Conservation (phyloP, 2,113 vertebrate genomes). For the Hystrix brachyura region DNA sequence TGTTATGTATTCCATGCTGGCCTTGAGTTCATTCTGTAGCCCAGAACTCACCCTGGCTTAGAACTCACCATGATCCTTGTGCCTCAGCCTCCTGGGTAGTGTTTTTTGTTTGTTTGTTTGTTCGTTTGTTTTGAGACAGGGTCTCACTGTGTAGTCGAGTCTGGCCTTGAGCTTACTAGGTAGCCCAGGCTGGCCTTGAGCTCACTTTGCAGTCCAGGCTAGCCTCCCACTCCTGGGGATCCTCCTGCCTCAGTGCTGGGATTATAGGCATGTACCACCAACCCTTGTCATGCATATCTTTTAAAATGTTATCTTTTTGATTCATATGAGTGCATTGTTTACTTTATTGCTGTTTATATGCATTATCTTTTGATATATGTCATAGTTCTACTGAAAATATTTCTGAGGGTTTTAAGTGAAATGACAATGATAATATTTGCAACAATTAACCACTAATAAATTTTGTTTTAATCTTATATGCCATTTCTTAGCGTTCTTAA, state of each 20-base stretch:
- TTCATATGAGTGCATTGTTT: neutral
- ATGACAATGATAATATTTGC: conserved; percentile 1
- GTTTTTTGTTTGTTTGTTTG: neutral
- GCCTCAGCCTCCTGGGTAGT: neutral
- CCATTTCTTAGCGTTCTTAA: conserved; percentile 37
- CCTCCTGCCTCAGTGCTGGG: neutral
- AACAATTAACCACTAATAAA: neutral
- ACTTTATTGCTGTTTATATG: neutral
- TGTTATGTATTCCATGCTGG: neutral
- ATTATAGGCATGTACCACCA: neutral
- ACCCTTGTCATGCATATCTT: neutral
- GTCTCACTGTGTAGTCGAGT: neutral
- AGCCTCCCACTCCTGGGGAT: neutral
- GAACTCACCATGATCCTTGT: neutral
- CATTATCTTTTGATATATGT: neutral
- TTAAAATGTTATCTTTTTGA: conserved; percentile 37
- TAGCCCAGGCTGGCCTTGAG: neutral
- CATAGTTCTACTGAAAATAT: conserved; percentile 37
- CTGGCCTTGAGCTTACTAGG: neutral
- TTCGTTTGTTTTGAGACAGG: neutral
- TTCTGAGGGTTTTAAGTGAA: neutral
- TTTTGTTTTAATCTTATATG: conserved; percentile 45
- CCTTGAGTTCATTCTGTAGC: neutral
- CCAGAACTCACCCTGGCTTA: neutral
- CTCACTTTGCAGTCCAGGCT: neutral